A percentile compares a stretch with the other conserved stretches of the same genome.
Evolutionary conservation across 2,888 invertebrate species (phyloP).

Genomic region (Pristionchus exspectatus): DNA sequence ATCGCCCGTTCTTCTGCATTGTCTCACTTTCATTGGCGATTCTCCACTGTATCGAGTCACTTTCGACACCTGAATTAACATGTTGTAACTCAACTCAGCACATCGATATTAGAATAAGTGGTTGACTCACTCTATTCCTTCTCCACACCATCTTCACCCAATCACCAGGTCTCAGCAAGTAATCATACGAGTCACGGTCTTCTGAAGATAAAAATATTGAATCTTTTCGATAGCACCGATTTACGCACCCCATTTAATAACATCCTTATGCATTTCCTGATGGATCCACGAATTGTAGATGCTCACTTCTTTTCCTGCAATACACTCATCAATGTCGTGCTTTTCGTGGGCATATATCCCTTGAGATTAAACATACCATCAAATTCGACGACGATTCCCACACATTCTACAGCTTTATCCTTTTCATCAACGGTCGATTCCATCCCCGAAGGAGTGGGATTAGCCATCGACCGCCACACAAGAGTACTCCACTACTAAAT

Average conservation of each 20-base stretch:
- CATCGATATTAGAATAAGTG: too few species aligned
- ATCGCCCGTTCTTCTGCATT: neutral
- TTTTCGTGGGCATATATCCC: neutral
- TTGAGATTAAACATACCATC: neutral
- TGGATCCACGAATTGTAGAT: conserved; percentile 14
- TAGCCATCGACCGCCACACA: conserved; percentile 29
- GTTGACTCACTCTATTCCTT: neutral
- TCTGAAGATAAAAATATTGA: neutral
- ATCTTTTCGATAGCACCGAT: neutral
- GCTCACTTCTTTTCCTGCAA: neutral
- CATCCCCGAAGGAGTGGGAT: neutral
- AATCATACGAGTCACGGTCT: neutral
- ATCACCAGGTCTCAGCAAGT: neutral
- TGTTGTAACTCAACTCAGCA: neutral
- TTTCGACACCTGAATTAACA: neutral
- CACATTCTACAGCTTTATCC: neutral
- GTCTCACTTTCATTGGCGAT: neutral
- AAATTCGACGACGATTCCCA: conserved; percentile 13
- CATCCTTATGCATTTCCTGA: neutral
- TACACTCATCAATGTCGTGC: neutral
- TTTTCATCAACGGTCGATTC: neutral
- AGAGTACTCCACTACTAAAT: neutral
- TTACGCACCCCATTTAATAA: neutral
- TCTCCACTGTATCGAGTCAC: neutral
- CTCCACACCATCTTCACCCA: conserved; percentile 39